phyloP scores from a whole-genome alignment of 1,140 invertebrate species.

The Bombus difficillimus region DNA sequence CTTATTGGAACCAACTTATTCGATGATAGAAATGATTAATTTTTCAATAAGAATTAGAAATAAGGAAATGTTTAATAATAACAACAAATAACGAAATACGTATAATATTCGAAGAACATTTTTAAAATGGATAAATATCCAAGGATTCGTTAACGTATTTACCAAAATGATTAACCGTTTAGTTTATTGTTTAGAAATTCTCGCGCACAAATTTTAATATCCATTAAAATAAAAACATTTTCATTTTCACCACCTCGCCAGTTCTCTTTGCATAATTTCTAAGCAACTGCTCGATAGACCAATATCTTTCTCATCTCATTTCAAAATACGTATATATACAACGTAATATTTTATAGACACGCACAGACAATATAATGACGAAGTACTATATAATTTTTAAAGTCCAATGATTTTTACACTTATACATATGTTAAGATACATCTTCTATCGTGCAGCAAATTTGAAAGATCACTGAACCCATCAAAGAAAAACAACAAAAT shows the following conservation, averaged over 20 bases:
- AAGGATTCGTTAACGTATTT: background rate
- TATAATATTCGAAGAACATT: background rate
- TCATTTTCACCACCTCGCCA: no score
- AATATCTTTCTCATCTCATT: background rate
- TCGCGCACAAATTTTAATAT: background rate
- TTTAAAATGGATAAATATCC: background rate
- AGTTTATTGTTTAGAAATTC: background rate
- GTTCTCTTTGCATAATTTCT: background rate
- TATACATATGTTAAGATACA: background rate
- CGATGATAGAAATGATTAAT: background rate
- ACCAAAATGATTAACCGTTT: background rate
- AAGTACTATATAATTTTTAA: background rate
- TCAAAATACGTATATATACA: background rate
- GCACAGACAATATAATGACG: background rate
- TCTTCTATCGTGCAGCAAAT: background rate
- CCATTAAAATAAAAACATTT: background rate
- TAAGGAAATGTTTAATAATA: background rate
- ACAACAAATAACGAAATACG: background rate
- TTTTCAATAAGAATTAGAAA: background rate
- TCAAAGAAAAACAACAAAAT: fast-evolving
- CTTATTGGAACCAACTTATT: background rate
- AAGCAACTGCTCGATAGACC: background rate
- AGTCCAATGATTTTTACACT: background rate
- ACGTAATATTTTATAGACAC: background rate
- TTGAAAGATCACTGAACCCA: background rate